A percentile compares a stretch with the other conserved stretches of the same genome.
These are phyloP conservation scores for Thymelicus lineola DNA, from an alignment of 2,888 invertebrate species.

Conservation along the genomic window DNA sequence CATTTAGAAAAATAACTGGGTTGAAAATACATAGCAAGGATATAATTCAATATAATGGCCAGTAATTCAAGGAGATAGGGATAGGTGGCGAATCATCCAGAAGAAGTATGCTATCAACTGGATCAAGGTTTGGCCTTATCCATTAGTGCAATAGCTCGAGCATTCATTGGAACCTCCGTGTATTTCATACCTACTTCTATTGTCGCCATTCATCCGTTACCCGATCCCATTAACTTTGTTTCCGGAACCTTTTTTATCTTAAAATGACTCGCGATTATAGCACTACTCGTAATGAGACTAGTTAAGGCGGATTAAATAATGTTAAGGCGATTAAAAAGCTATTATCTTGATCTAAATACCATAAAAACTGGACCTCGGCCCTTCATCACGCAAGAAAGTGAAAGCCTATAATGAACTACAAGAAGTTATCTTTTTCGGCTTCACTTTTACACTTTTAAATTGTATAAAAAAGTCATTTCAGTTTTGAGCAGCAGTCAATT, in stretches of 20 bases:
- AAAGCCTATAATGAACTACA: constrained; percentile 59
- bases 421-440: constrained; percentile 50
- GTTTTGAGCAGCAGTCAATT: constrained; percentile 26
- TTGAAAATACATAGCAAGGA: not conserved
- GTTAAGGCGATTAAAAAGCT: constrained; percentile 15
- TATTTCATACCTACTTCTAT: constrained; percentile 17
- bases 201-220: constrained; percentile 24
- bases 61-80: constrained; percentile 48
- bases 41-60: constrained; percentile 22
- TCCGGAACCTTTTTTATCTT: constrained; percentile 5
- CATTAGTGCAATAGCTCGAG: constrained; percentile 63
- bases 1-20: not conserved
- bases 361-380: constrained; percentile 63
- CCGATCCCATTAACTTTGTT: constrained; percentile 15
- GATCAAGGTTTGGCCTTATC: constrained; percentile 74
- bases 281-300: not conserved
- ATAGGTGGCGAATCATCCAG: constrained; percentile 56
- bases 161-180: constrained; percentile 31
- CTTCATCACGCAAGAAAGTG: constrained; percentile 73
- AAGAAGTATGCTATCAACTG: constrained; percentile 62
- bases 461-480: constrained; percentile 22
- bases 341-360: constrained; percentile 53
- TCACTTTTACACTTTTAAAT: constrained; percentile 56
- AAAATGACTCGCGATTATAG: not conserved
- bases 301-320: constrained; percentile 11